Evolutionary conservation across 1,140 invertebrate genomes (phyloP).

Genomic region (Caenorhabditis inopinata): DNA sequence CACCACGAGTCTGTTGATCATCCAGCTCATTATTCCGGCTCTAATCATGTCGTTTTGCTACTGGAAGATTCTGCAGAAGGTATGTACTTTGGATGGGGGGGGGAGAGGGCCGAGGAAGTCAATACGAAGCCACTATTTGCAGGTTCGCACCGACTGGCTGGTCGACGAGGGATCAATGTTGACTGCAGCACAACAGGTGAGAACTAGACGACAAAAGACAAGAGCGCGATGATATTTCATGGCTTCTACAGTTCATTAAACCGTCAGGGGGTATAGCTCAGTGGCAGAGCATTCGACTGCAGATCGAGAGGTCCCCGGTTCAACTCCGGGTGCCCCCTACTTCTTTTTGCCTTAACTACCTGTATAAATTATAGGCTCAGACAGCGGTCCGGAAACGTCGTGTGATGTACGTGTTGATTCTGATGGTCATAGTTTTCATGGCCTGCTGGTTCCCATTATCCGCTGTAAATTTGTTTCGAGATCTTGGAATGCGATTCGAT

Average conservation of each 20-base stretch:
- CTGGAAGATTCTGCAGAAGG: constrained; percentile 67
- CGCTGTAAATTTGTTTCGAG: constrained; percentile 61
- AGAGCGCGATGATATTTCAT: not conserved
- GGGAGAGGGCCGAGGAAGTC: not conserved
- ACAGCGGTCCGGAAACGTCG: constrained; percentile 63
- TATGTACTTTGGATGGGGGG: no score
- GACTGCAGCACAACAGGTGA: constrained; percentile 64
- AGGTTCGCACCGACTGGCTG: constrained; percentile 64
- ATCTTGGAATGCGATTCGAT: constrained; percentile 52
- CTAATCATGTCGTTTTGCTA: constrained; percentile 65
- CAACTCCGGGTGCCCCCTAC: constrained; percentile 68
- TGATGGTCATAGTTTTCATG: constrained; percentile 65
- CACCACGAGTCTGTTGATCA: constrained; percentile 54
- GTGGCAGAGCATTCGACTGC: constrained; percentile 71
- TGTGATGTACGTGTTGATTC: constrained; percentile 66
- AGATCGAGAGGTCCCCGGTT: constrained; percentile 71
- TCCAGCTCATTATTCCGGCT: constrained; percentile 63
- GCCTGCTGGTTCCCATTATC: constrained; percentile 64
- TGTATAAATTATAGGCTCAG: constrained; percentile 46
- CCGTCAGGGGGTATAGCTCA: constrained; percentile 41
- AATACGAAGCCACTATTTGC: not conserved
- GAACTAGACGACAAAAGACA: not conserved
- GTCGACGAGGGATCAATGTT: constrained; percentile 63
- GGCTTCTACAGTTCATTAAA: not conserved
- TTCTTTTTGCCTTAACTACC: no score